Base-by-base conservation (phyloP, 2,797 vertebrate genomes). In the Epinephelus malabaricus region DNA sequence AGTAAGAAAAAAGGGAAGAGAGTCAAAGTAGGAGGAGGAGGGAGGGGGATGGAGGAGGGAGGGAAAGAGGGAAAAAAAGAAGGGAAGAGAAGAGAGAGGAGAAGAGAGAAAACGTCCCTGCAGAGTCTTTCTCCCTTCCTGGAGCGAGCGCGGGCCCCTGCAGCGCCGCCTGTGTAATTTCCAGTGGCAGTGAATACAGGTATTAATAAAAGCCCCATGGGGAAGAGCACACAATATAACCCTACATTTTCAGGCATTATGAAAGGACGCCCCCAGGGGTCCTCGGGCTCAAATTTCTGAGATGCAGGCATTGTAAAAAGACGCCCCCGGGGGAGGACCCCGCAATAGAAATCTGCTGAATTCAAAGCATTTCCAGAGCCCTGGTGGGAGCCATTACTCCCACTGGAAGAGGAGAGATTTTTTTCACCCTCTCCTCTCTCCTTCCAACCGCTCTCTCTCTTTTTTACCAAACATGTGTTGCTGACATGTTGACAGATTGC, bases 401-500 rank as follows among this genome's bases (percentile, higher is more conserved):
- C 95, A 94, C 91, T 83, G 94, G 95, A 96, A 92, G 94, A 88
- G 83, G 63, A 84, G 88, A 88, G 84, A 55, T 43, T 75, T 74
- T 85, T 86, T 85, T 82, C 68, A 78, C 54, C 75, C 79, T 84
- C 80, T 87, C 77, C 78, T 79, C 86, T 89, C 76, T 88, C 88
- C 88, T 83, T 91, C 90, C 91, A 92, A 89, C 87, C 23, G 51
- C 81, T 79, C 76, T 40, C 83, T 61, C 68, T 69, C 53, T 76
- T 10, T n/a, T 99, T 99, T 98, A 98, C 97, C 98, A 99, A 99
- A 99, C 98, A 99, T 99, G 98, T 99, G 98, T 99, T 99, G 98
- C 98, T 99, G 98, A 99, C 98, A 99, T 99, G 97, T 98, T 99
- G 98, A 99, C 98, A 99, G 98, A 99, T 99, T 99, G 98, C 97